These are phyloP conservation scores for Pteromalus puparum DNA, from an alignment of 1,140 invertebrate genomes.

Conservation along the genomic window DNA sequence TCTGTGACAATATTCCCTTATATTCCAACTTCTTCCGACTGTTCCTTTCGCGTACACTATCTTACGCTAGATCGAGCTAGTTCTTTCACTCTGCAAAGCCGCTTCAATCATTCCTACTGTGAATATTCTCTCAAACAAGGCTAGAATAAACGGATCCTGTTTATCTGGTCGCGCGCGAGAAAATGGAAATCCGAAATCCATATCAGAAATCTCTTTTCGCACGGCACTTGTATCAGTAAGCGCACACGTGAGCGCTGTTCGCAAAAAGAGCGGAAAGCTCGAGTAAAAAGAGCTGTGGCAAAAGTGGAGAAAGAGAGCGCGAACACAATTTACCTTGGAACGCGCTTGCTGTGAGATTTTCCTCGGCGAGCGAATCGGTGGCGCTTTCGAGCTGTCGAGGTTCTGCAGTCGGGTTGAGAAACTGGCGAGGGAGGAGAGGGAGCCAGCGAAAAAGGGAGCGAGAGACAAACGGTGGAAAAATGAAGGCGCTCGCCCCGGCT, in stretches of 20 bases:
- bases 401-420: conserved; percentile 15
- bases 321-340: conserved; percentile 33
- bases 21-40: no score
- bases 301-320: conserved; percentile 3
- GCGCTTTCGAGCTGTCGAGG: conserved; percentile 42
- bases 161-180: neutral
- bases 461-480: conserved; percentile 60
- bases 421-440: neutral
- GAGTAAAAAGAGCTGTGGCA: conserved; percentile 12
- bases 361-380: conserved; percentile 36
- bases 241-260: neutral
- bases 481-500: conserved; percentile 54
- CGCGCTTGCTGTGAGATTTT: conserved; percentile 38
- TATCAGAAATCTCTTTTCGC: neutral
- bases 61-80: no score
- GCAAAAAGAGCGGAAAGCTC: neutral
- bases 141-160: neutral
- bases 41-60: no score
- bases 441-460: neutral
- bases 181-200: conserved; percentile 24
- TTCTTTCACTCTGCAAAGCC: no score
- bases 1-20: no score
- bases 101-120: neutral
- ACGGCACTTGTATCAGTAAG: neutral
- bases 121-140: neutral